phyloP scores from a whole-genome alignment of 2,888 invertebrate species.

The Chrysolina haemoptera region DNA sequence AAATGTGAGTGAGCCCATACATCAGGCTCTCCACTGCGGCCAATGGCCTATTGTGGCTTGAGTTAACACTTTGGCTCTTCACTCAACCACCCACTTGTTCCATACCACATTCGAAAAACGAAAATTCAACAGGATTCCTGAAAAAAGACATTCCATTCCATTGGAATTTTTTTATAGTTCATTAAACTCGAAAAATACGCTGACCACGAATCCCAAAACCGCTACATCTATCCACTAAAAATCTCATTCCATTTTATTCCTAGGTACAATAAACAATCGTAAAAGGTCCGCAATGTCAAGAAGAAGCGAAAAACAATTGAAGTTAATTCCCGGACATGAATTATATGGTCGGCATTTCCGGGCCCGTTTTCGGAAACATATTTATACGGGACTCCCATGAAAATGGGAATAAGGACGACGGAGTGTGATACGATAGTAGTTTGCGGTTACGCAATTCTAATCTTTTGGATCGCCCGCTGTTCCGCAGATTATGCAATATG shows the following conservation, averaged over 20 bases:
- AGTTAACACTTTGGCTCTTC: no score
- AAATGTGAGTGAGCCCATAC: no score
- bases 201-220: not conserved
- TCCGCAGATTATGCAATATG: not conserved
- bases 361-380: not conserved
- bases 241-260: not conserved
- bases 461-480: not conserved
- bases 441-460: not conserved
- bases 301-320: conserved; percentile 16
- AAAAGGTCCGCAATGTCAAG: not conserved
- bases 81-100: no score
- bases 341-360: conserved; percentile 15
- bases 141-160: no score
- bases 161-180: no score
- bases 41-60: no score
- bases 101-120: no score
- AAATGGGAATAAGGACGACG: not conserved
- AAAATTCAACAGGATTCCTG: no score
- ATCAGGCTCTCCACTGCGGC: no score
- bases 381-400: not conserved
- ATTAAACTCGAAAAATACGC: not conserved
- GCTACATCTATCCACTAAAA: not conserved
- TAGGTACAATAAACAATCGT: not conserved
- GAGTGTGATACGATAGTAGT: not conserved
- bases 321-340: conserved; percentile 20